phyloP scores from a whole-genome alignment of 2,113 vertebrate genomes.

The Baryphthengus martii region DNA sequence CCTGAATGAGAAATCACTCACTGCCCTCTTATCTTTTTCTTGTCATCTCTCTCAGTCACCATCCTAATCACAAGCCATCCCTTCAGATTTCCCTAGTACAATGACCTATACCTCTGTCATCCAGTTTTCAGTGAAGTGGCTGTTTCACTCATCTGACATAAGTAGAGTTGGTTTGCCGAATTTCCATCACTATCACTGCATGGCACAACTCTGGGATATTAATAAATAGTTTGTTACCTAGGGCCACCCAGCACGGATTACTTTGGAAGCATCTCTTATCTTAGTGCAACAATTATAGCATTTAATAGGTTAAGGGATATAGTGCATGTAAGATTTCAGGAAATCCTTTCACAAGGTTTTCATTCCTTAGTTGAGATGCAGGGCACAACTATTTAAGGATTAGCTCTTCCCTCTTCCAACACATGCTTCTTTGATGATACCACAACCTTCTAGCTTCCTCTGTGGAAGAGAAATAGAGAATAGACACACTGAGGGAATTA shows the following conservation, averaged over 20 bases:
- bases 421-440: constrained; percentile 71
- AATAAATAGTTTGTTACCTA: constrained; percentile 63
- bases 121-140: constrained; percentile 65
- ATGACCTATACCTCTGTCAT: constrained; percentile 56
- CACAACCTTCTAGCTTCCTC: constrained; percentile 67
- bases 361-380: constrained; percentile 67
- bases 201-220: constrained; percentile 62
- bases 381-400: constrained; percentile 63
- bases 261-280: constrained; percentile 56
- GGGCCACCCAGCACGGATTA: constrained; percentile 46
- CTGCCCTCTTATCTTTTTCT: background rate
- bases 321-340: constrained; percentile 6
- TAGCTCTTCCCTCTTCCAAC: constrained; percentile 56
- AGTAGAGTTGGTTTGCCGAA: constrained; percentile 50
- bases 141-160: constrained; percentile 67
- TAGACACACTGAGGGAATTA: constrained; percentile 65
- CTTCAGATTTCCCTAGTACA: constrained; percentile 43
- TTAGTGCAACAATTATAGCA: constrained; percentile 60
- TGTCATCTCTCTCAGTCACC: background rate
- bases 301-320: constrained; percentile 64
- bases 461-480: constrained; percentile 69
- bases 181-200: constrained; percentile 63
- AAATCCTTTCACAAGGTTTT: constrained; percentile 47
- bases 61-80: constrained; percentile 22
- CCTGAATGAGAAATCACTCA: background rate